phyloP scores from a whole-genome alignment of 1,140 invertebrate genomes.

The Drosophila arawakana region DNA sequence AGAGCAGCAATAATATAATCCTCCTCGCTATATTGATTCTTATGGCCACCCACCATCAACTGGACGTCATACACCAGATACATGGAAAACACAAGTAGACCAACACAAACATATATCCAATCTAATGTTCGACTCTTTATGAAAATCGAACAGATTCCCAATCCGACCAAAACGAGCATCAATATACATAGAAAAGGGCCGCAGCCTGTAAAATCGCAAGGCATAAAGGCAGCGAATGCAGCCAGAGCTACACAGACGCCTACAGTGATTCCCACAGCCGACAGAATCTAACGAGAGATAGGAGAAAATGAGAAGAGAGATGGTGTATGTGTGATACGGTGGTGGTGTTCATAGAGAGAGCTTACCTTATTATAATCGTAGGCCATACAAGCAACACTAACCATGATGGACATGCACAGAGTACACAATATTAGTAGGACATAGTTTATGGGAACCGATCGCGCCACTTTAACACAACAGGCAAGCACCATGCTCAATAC shows the following conservation, averaged over 20 bases:
- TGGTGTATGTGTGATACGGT: not conserved
- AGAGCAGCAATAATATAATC: slow-evolving; percentile 30
- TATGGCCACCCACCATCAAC: slow-evolving; percentile 12
- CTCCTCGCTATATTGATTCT: slow-evolving; percentile 10
- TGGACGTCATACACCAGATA: slow-evolving; percentile 14
- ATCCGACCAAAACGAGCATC: not conserved
- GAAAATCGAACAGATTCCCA: slow-evolving; percentile 1
- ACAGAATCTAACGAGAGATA: not conserved
- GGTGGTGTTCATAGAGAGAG: not conserved
- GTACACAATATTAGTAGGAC: slow-evolving; percentile 20
- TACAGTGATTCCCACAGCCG: slow-evolving; percentile 2
- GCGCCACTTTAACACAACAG: not conserved
- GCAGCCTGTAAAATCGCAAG: slow-evolving; percentile 8
- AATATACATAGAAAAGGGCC: slow-evolving; percentile 7
- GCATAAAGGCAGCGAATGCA: not conserved
- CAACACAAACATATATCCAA: slow-evolving; percentile 3
- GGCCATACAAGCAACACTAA: not conserved
- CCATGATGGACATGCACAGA: not conserved
- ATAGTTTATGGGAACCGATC: slow-evolving; percentile 22
- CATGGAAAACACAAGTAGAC: not conserved
- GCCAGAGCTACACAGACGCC: not conserved
- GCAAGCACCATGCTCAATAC: not conserved
- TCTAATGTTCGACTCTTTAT: not conserved
- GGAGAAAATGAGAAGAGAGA: not conserved
- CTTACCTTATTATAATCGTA: not conserved